Evolutionary conservation across 2,797 vertebrate species (phyloP).

Genomic region (Helostoma temminkii): DNA sequence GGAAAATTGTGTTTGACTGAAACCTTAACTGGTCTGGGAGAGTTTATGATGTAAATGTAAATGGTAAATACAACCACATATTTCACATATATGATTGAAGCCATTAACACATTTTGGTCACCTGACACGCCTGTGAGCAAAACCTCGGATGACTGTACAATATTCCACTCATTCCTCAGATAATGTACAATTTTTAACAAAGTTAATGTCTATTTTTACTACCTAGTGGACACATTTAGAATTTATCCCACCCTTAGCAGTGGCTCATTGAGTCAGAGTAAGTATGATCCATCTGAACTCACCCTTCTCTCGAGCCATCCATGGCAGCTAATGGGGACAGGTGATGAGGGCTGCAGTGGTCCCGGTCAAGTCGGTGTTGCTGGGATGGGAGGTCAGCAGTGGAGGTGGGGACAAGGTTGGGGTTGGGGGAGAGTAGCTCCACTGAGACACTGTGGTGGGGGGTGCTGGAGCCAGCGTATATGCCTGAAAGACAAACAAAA

Average conservation of each 20-base stretch:
- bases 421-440: constrained; percentile 84
- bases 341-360: constrained; percentile 88
- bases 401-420: constrained; percentile 77
- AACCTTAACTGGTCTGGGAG: too few species aligned
- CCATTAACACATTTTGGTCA: neutral
- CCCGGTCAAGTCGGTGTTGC: constrained; percentile 87
- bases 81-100: too few species aligned
- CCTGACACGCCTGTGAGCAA: too few species aligned
- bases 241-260: constrained; percentile 1
- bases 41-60: too few species aligned
- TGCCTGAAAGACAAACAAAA: constrained; percentile 89
- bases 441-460: constrained; percentile 86
- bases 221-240: constrained; percentile 34
- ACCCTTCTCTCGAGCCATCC: constrained; percentile 90
- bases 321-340: constrained; percentile 87
- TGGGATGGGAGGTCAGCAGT: constrained; percentile 84
- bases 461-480: constrained; percentile 88
- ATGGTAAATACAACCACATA: too few species aligned
- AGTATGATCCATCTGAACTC: constrained; percentile 69
- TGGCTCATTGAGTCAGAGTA: constrained; percentile 5
- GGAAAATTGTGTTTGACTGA: neutral
- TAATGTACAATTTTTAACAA: too few species aligned
- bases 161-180: too few species aligned
- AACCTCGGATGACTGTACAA: too few species aligned
- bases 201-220: constrained; percentile 34